A percentile compares a stretch with the other conserved stretches of the same genome.
These are phyloP conservation scores for Lymantria dispar DNA, from an alignment of 2,888 invertebrate genomes.

Conservation along the genomic window DNA sequence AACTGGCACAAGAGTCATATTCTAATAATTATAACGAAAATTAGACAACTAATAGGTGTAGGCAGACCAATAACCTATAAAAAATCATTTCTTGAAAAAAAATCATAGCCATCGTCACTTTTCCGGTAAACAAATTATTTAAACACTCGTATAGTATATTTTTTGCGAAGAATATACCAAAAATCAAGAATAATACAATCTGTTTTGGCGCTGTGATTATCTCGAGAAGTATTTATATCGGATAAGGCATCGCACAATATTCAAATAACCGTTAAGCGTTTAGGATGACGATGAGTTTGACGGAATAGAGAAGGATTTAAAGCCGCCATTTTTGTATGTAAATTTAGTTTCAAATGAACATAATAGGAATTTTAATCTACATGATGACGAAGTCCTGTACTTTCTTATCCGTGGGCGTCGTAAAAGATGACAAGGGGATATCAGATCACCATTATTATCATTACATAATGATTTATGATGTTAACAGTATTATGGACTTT, in stretches of 20 bases:
- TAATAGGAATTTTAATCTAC: no score
- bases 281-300: conserved; percentile 12
- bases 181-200: conserved; percentile 31
- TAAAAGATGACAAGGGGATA: no score
- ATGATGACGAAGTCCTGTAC: no score
- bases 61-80: conserved; percentile 10
- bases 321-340: neutral
- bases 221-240: conserved; percentile 28
- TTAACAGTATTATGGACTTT: no score
- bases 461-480: no score
- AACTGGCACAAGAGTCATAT: no score
- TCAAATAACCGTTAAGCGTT: conserved; percentile 28
- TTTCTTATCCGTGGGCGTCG: no score
- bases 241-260: conserved; percentile 33
- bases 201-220: conserved; percentile 30
- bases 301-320: neutral
- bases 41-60: neutral
- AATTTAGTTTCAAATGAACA: no score
- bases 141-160: conserved; percentile 10
- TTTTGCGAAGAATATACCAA: conserved; percentile 22
- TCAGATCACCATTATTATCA: no score
- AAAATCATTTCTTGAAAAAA: conserved; percentile 21
- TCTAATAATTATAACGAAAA: neutral
- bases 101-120: conserved; percentile 16
- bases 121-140: conserved; percentile 19